Evolutionary conservation across 2,888 invertebrate species (phyloP), one percentile per base, ranked within the genome.

Genomic region (Serripes groenlandicus): DNA sequence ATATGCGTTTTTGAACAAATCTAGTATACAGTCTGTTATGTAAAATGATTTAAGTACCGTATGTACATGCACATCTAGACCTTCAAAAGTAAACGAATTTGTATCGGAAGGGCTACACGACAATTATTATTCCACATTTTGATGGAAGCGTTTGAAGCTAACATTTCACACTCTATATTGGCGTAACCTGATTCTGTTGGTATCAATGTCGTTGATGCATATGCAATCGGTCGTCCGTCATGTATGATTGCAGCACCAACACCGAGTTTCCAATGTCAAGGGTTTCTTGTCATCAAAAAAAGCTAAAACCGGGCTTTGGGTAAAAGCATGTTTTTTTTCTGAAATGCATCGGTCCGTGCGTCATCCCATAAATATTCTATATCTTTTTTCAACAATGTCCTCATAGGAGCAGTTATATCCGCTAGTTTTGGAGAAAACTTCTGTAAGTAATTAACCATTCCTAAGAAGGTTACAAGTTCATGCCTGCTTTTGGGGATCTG

Each of bases 121-220:
- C n/a, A 23, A 73, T 28, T 7, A 78, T 18, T 64, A 75, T 75
- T 7, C 89, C 88, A 72, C 52, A 35, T 83, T 88, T 37, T 83
- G 77, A 42, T 85, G 83, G 90, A 92, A 23, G 79, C 72, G 30
- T 86, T 78, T 5, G 82, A 77, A 1, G 82, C 89, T 15, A 88
- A 69, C 71, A 85, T 69, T 75, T 90, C 89, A 35, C 86, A 76
- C 68, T 91, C 89, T 9, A 89, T 90, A 37, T 88, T 83, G 1
- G 87, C 89, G 66, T 91, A 91, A n/a, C 28, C 30, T 21, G 52
- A 34, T 76, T 91, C 90, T n/a, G 87, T 78, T 32, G 73, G 70
- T 0, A 87, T 89, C 7, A 91, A 69, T 4, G 86, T 70, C 83
- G 88, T 89, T 3, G 88, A 89, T 9, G 90, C 89, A 68, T 83